Conservation (phyloP, 2,888 invertebrate genomes). For the Synergus laeviventris region DNA sequence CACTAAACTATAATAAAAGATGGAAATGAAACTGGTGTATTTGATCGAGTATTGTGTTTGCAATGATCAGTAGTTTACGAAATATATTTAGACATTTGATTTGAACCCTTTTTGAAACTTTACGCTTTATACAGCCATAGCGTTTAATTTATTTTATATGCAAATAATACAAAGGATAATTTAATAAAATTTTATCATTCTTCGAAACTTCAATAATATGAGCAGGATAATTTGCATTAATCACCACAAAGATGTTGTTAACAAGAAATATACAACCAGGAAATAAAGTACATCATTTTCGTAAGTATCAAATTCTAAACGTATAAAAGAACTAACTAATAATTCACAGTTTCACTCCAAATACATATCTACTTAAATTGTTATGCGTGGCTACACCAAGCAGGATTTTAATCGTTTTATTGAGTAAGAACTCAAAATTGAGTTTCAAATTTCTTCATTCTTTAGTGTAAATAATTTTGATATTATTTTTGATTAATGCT, state of each 20-base stretch:
- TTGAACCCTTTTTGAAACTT: background rate
- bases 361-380: background rate
- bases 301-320: conserved; percentile 19
- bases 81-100: background rate
- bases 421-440: background rate
- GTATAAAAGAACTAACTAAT: conserved; percentile 21
- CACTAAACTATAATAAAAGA: background rate
- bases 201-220: background rate
- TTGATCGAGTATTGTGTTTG: background rate
- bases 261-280: conserved; percentile 2
- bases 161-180: background rate
- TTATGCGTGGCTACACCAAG: background rate
- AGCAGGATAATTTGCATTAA: background rate
- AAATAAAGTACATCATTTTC: background rate
- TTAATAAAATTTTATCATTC: background rate
- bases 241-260: background rate
- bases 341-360: conserved; percentile 2
- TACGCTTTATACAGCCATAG: background rate
- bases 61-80: background rate
- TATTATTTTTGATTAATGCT: background rate
- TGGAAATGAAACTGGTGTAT: background rate
- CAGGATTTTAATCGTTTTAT: background rate
- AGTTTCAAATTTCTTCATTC: background rate
- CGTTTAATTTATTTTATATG: background rate
- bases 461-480: conserved; percentile 3